Evolutionary conservation across 1,140 invertebrate genomes (phyloP).

Genomic region (Chrysoperla carnea): DNA sequence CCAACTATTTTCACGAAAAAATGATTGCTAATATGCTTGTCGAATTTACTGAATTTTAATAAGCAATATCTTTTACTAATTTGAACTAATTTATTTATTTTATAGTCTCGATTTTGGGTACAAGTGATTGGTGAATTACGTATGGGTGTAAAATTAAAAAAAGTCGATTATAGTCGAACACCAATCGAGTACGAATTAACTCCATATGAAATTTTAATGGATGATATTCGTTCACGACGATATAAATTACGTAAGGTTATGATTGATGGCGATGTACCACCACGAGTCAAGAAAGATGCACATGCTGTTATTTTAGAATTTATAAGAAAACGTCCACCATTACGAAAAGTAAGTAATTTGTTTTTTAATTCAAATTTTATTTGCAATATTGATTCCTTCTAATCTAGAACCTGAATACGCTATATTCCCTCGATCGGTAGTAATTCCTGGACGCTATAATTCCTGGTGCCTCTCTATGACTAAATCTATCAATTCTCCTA

Average conservation of each 20-base stretch:
- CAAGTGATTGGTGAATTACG: conserved; percentile 80
- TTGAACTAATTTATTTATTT: conserved; percentile 4
- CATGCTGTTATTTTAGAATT: conserved; percentile 91
- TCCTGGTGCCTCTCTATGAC: too few species aligned
- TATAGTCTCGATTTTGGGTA: conserved; percentile 86
- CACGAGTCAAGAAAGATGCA: conserved; percentile 78
- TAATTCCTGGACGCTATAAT: too few species aligned
- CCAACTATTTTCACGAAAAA: too few species aligned
- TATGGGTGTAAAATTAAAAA: conserved; percentile 79
- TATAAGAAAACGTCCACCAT: conserved; percentile 82
- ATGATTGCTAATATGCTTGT: too few species aligned
- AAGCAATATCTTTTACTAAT: too few species aligned
- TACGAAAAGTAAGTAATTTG: conserved; percentile 67
- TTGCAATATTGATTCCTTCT: too few species aligned
- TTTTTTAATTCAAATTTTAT: conserved; percentile 7
- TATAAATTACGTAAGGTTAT: conserved; percentile 68
- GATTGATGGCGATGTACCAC: conserved; percentile 68
- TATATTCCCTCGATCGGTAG: too few species aligned
- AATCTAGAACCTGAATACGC: too few species aligned
- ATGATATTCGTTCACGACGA: conserved; percentile 78
- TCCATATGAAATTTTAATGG: conserved; percentile 95
- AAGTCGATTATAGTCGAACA: conserved; percentile 53
- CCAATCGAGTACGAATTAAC: conserved; percentile 83
- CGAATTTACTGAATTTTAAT: too few species aligned
- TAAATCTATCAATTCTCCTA: too few species aligned